These are phyloP conservation scores for Lasiommata megera DNA, from an alignment of 2,888 invertebrate genomes.

Conservation along the genomic window DNA sequence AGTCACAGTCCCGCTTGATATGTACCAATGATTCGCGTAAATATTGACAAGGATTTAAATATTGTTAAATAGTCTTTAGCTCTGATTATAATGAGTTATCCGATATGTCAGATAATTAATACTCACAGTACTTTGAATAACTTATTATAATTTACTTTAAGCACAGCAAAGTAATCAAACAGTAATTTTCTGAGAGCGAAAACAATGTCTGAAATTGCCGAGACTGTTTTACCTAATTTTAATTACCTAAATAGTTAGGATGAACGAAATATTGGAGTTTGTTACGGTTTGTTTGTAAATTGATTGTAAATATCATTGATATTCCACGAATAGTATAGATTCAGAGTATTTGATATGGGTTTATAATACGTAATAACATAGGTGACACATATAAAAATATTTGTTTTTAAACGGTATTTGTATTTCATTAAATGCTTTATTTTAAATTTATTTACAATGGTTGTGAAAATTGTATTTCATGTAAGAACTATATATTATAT, in stretches of 20 bases:
- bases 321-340: conserved; percentile 38
- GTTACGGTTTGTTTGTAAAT: conserved; percentile 50
- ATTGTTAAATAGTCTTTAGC: too few species aligned
- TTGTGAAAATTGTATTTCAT: conserved; percentile 54
- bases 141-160: background rate
- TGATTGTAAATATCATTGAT: conserved; percentile 47
- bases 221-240: conserved; percentile 35
- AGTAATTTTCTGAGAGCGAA: conserved; percentile 6
- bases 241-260: conserved; percentile 48
- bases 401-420: conserved; percentile 19
- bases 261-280: conserved; percentile 46
- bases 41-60: too few species aligned
- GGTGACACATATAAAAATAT: background rate
- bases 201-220: conserved; percentile 28
- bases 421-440: conserved; percentile 9
- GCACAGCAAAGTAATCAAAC: background rate
- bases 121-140: too few species aligned
- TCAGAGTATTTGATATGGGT: conserved; percentile 23
- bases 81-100: too few species aligned
- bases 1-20: too few species aligned
- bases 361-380: conserved; percentile 36
- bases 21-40: too few species aligned
- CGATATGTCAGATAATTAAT: too few species aligned
- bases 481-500: conserved; percentile 30
- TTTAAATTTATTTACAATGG: conserved; percentile 46